Evolutionary conservation across 30 jellyfish, hydroid and myxozoan species (phyloP), one percentile per base, ranked within the genome.

Genomic region (Rhopilema esculentum): DNA sequence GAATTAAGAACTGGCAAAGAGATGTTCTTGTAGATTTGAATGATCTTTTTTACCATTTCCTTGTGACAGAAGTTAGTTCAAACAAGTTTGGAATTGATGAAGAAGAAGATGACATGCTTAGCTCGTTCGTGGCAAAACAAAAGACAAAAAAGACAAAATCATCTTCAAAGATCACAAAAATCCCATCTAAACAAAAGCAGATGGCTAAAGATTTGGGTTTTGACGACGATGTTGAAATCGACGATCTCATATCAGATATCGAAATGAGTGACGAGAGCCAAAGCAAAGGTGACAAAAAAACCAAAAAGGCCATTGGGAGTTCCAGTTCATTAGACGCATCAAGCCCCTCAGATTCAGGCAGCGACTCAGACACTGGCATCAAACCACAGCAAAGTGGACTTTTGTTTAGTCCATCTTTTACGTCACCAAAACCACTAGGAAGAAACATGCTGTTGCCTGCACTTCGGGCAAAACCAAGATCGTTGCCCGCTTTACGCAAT

Each of bases 131-230:
- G 57, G 12, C 57, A 6, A 40, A 40, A 12, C 57, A 40, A 12
- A 40, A 12, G 57, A 12, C 57, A 6, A 40, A 40, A 12, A 40
- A 40, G 57, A 12, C 57, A 2, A 12, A 40, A 40, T 40, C 57
- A 6, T 2, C 57, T 40, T 40, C 57, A 40, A 40, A 40, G 57
- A 40, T 2, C 57, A 6, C 9, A 6, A 40, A 40, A 12, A 2
- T 40, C 12, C 12, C 77, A 4, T 23, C 77, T 2, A 66, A 66
- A 8, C 77, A 66, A 66, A 20, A 21, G 27, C 29, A 66, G 33
- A 66, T 66, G 77, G 77, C 29, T 16, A 23, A 23, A 22, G 77
- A 66, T 16, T 2, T 66, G 33, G 77, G 77, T 30, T 30, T 66
- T 66, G 77, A 27, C 23, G 77, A 66, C 77, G 33, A 30, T 30